Percentiles rank a stretch among this genome's conserved stretches.
Evolutionary conservation across 1,140 invertebrate species (phyloP).

Genomic region (Maconellicoccus hirsutus): DNA sequence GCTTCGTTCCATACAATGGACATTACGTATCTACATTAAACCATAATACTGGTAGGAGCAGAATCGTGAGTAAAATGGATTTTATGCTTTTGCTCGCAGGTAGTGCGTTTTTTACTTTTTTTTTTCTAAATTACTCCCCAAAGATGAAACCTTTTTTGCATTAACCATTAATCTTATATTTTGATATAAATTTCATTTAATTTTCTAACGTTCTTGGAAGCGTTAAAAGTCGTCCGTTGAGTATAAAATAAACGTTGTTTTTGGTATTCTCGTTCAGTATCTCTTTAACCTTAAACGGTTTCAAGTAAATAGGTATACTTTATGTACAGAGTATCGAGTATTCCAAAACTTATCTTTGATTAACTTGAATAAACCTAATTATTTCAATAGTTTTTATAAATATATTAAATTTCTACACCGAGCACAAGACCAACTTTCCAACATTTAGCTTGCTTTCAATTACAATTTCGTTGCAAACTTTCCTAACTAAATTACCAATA

Average conservation of each 20-base stretch:
- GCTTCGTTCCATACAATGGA: not conserved
- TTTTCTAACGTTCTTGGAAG: not conserved
- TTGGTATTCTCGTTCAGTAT: too few relatives aligned
- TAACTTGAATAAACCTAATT: not conserved
- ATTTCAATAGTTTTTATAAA: not conserved
- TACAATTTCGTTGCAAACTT: not conserved
- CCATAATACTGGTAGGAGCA: not conserved
- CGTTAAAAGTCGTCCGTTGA: not conserved
- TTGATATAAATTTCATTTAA: constrained; percentile 1
- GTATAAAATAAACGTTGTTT: too few relatives aligned
- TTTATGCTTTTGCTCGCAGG: not conserved
- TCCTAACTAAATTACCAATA: constrained; percentile 1
- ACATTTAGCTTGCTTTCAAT: not conserved
- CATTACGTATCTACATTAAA: constrained; percentile 1
- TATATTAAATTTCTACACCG: not conserved
- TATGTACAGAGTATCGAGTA: too few relatives aligned
- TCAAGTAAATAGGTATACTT: too few relatives aligned
- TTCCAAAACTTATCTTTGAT: not conserved
- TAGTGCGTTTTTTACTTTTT: not conserved
- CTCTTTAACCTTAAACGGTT: too few relatives aligned
- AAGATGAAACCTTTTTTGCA: not conserved
- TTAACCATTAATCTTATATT: not conserved
- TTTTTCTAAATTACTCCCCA: not conserved
- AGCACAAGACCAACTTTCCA: not conserved
- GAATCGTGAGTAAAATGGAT: not conserved